Evolutionary conservation across 2,888 invertebrate species (phyloP), one percentile per base, ranked within the genome.

Genomic region (Agrochola circellaris): DNA sequence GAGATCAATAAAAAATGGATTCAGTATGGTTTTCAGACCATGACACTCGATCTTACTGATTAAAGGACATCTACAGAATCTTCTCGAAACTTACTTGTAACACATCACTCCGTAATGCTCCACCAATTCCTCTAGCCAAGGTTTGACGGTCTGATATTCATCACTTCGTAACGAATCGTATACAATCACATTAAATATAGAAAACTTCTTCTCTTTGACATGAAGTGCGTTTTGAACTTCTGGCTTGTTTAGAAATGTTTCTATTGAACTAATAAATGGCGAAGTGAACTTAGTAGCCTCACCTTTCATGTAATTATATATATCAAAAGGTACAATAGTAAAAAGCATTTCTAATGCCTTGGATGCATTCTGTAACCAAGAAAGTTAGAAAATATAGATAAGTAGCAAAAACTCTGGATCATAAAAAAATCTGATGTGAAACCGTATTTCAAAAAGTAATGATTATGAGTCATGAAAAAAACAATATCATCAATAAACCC

Each of bases 41-140:
- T 38, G 4, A 60, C 0, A n/a, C 11, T 26, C 20, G 13, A 13
- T n/a, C 23, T 23, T 45, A 65, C 9, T 20, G 11, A 26, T 38
- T 26, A n/a, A 26, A 20, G 1, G 23, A 72, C 8, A n/a, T 48
- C 17, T n/a, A 8, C 34, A 20, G 17, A 20, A 48, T 48, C 2
- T 72, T 58, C 4, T 4, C 1, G 2, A 34, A 73, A 60, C 74
- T 60, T 48, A 74, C 74, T 74, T 74, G 34, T 86, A 88, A 71
- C 84, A 79, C 79, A 89, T 69, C 15, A 88, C 86, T 56, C 83
- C 84, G 58, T 89, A 89, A 26, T 89, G 76, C 26, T 88, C 88
- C 17, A 89, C 13, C 13, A 89, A 34, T 61, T 84, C 80, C 56
- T 88, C 88, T 15, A 87, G 34, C 74, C 74, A 74, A 26, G 58